Base-by-base conservation (phyloP, 2,888 invertebrate genomes). In the Aspidiotus rigidus region DNA sequence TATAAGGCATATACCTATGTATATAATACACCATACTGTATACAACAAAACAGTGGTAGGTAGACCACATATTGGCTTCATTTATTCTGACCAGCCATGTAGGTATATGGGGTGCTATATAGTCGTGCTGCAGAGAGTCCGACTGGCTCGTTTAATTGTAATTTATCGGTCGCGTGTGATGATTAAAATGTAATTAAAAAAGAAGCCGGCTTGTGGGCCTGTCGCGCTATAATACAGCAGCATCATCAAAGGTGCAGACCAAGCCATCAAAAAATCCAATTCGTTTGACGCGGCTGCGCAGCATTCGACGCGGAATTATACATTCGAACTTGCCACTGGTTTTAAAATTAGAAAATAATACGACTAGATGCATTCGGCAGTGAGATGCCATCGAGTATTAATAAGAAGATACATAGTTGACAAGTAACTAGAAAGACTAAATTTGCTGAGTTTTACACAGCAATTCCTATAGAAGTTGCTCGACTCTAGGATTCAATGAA, bases 51-150 rank as follows among this genome's bases (percentile, higher is more conserved):
- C 67, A 67, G 67, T 67, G 67, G 67, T 67, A 67, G 67, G 67
- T 67, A 67, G 67, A 60, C 67, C 67, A 67, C 67, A 67, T 67
- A 67, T 67, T 49, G 67, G 67, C 67, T 67, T 67, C 67, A 67
- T 60, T 67, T 67, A 67, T 67, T 67, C 67, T 60, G 57, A 10
- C 44, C 67, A 67, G 60, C 67, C 67, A 60, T 67, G 67, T 67
- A 67, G 67, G 67, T 67, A 60, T 60, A 13, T 39, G 59, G 13
- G 13, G 59, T 39, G 28, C 49, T 59, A 8, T 56, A 11, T 11
- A 59, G 17, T 13, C 13, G 28, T 59, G 17, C 59, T 49, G n/a
- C 49, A 49, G 49, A 49, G n/a, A 13, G 11, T 41, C 53, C 64
- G 64, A 16, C 39, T 64, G 64, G 53, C 64, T 44, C 13, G 41